These are phyloP conservation scores for Eretmocerus hayati DNA, from an alignment of 2,888 invertebrate species.

Conservation along the genomic window DNA sequence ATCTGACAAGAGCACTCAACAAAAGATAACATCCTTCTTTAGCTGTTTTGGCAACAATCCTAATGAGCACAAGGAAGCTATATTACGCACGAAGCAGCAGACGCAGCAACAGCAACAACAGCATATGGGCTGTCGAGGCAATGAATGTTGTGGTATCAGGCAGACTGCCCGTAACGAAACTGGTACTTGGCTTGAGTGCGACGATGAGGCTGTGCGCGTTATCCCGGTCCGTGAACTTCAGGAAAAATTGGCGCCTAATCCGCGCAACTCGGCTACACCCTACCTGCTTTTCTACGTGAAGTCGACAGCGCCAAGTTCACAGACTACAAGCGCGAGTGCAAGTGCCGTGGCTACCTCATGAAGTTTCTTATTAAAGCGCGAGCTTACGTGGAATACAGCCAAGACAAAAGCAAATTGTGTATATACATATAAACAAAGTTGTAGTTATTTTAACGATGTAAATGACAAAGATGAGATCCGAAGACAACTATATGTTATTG, in stretches of 20 bases:
- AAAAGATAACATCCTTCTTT: slow-evolving; percentile 14
- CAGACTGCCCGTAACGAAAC: slow-evolving; percentile 37
- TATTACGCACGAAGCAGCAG: slow-evolving; percentile 15
- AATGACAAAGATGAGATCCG: slow-evolving; percentile 4
- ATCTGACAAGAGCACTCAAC: slow-evolving; percentile 8
- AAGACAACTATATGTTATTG: slow-evolving; percentile 6
- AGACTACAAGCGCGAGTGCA: background rate
- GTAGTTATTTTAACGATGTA: slow-evolving; percentile 15
- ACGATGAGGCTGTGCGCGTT: slow-evolving; percentile 77
- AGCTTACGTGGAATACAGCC: background rate
- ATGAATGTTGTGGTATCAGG: slow-evolving; percentile 54
- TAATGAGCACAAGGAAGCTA: slow-evolving; percentile 39
- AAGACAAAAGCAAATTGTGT: background rate
- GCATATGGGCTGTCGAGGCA: slow-evolving; percentile 48
- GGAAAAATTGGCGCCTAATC: slow-evolving; percentile 66
- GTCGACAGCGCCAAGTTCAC: slow-evolving; percentile 28
- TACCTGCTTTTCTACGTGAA: slow-evolving; percentile 78
- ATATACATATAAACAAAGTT: slow-evolving; percentile 15
- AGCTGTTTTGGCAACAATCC: slow-evolving; percentile 34
- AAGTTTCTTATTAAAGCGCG: slow-evolving; percentile 3
- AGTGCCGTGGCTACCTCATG: slow-evolving; percentile 1
- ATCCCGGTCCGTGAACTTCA: slow-evolving; percentile 72
- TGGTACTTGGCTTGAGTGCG: slow-evolving; percentile 76
- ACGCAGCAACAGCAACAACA: slow-evolving; percentile 6
- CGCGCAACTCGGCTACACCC: slow-evolving; percentile 73